These are phyloP conservation scores for Myotis myotis DNA, from an alignment of 2,797 vertebrate species.

Conservation along the genomic window DNA sequence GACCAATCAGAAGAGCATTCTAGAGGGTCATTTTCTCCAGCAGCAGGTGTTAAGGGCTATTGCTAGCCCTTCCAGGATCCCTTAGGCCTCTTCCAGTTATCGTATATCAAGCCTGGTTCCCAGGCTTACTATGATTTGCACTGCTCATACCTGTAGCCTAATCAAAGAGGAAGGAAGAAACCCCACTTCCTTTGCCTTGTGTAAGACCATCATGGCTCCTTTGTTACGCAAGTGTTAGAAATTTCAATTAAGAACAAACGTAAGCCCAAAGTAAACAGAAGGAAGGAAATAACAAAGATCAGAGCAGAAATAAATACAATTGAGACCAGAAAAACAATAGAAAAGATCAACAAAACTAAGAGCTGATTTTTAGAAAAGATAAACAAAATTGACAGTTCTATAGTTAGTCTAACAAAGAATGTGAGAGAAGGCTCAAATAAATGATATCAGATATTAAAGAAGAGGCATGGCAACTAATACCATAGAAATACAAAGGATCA, in stretches of 20 bases:
- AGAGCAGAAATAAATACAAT: background rate
- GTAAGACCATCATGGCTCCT: background rate
- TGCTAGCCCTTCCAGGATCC: background rate
- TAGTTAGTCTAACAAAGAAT: background rate
- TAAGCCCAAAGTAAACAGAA: background rate
- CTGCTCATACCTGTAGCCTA: background rate
- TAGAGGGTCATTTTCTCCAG: background rate
- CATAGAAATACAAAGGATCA: background rate
- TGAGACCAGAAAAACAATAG: background rate
- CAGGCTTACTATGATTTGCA: background rate
- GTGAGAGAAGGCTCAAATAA: background rate
- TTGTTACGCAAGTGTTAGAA: background rate
- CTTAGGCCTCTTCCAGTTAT: background rate
- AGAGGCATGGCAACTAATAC: background rate
- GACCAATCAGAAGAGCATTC: background rate
- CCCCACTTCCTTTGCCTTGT: background rate
- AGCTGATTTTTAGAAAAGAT: background rate
- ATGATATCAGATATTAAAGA: slow-evolving; percentile 2
- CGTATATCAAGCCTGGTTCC: background rate
- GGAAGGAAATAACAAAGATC: background rate
- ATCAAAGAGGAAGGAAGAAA: background rate
- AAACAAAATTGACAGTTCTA: background rate
- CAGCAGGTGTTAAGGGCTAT: background rate
- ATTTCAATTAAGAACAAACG: background rate
- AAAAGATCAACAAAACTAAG: background rate